Percentiles rank a stretch among this genome's conserved stretches.
These are phyloP conservation scores for Malachius bipustulatus DNA, from an alignment of 2,888 invertebrate genomes.

Conservation along the genomic window DNA sequence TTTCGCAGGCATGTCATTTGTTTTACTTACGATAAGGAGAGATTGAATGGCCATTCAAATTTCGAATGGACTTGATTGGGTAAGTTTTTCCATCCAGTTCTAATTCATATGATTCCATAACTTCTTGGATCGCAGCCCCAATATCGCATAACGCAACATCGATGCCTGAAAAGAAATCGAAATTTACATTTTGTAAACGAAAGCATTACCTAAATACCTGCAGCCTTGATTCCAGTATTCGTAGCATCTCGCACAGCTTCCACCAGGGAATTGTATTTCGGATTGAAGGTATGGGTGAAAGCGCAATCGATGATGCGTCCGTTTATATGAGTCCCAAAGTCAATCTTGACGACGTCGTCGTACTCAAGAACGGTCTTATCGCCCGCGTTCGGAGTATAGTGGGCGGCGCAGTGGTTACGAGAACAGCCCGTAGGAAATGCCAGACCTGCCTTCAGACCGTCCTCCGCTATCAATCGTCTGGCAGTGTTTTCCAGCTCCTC, in stretches of 20 bases:
- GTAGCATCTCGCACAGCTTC: constrained; percentile 97
- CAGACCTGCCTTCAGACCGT: constrained; percentile 85
- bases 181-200: background rate
- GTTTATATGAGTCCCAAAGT: constrained; percentile 97
- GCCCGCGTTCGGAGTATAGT: constrained; percentile 97
- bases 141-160: constrained; percentile 97
- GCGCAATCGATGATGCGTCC: constrained; percentile 98
- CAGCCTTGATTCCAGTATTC: constrained; percentile 84
- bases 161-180: constrained; percentile 55
- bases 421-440: constrained; percentile 93
- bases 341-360: constrained; percentile 98
- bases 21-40: constrained; percentile 80
- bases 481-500: constrained; percentile 91
- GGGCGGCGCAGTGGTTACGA: constrained; percentile 98
- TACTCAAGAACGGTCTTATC: constrained; percentile 88
- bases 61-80: constrained; percentile 93
- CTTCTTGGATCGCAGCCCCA: constrained; percentile 94
- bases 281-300: constrained; percentile 93
- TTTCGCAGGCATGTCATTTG: no score
- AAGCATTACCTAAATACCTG: constrained; percentile 24
- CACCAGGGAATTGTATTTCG: constrained; percentile 86
- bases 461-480: constrained; percentile 83
- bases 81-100: constrained; percentile 94
- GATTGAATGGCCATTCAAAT: constrained; percentile 98
- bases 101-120: constrained; percentile 99